Base-by-base conservation (phyloP, 2,113 vertebrate genomes). In the Mustelus asterias region DNA sequence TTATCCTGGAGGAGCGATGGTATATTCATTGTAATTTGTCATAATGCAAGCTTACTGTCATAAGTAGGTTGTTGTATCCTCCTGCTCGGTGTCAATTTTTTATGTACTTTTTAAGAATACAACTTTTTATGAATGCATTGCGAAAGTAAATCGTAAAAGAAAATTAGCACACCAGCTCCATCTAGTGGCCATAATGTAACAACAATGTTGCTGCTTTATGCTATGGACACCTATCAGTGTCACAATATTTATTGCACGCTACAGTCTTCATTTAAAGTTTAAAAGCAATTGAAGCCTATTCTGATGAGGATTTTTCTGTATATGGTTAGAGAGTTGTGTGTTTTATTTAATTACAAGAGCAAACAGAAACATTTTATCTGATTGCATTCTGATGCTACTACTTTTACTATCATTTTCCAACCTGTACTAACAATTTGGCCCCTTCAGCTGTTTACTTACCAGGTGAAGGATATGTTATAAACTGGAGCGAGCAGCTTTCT, bases 111-210 rank as follows among this genome's bases (percentile, higher is more conserved):
- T 37, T 72, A 44, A 48, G 41, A 70, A 33, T 48, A 6, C 33
- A 33, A 48, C 24, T 29, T 48, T 70, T 95, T 72, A 13, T 72
- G 14, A 70, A 48, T 44, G 1, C 37, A 48, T 24, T 37, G n/a
- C 41, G 67, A 63, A 94, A 63, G 54, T 48, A 65, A 3, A n/a
- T 4, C 22, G 33, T 44, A 22, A 67, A 86, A 89, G 89, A 95
- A 72, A 76, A 95, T 76, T 95, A 76, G 69, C 69, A 26, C 94
- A 72, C 11, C 89, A 95, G 41, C 41, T 76, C 94, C 69, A 95
- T 95, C 94, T 95, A 95, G 67, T 95, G 94, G 94, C 44, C 26
- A 33, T 29, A 33, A 60, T 60, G 48, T 26, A 54, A 58, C 2
- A 24, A 24, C 8, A 69, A 44, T 58, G 41, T 41, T 93, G 33